These are phyloP conservation scores for Heterochromis multidens DNA, from an alignment of 2,113 vertebrate species.

Conservation along the genomic window DNA sequence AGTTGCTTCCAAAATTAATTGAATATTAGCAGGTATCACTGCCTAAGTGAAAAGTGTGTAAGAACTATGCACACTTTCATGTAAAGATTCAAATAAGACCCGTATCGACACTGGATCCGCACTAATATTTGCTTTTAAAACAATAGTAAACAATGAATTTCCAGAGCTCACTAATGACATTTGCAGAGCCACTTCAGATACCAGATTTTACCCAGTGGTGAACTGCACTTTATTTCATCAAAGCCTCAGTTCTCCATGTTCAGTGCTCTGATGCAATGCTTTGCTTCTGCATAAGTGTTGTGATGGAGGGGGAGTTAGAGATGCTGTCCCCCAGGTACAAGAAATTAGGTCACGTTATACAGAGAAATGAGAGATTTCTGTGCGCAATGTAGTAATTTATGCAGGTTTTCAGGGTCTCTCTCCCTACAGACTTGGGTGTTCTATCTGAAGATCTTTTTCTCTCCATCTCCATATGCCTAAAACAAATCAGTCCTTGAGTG, in stretches of 20 bases:
- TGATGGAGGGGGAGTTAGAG: slow-evolving; percentile 47
- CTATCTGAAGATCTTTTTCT: slow-evolving; percentile 37
- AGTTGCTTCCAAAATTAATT: not conserved
- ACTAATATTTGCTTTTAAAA: not conserved
- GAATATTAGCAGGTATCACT: not conserved
- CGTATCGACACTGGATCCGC: not conserved
- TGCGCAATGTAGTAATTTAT: slow-evolving; percentile 66
- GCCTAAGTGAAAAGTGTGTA: not conserved
- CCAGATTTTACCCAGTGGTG: not conserved
- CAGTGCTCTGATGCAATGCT: slow-evolving; percentile 20
- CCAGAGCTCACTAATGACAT: not conserved
- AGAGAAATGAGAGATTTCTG: slow-evolving; percentile 59
- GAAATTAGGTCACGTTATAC: slow-evolving; percentile 71
- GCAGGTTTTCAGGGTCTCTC: slow-evolving; percentile 62
- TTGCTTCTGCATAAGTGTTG: slow-evolving; percentile 13
- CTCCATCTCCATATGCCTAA: slow-evolving; percentile 23
- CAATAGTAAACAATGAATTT: not conserved
- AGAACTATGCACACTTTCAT: fast-evolving
- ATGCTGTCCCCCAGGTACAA: slow-evolving; percentile 63
- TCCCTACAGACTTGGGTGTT: slow-evolving; percentile 56
- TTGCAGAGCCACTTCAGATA: not conserved
- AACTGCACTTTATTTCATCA: slow-evolving; percentile 36
- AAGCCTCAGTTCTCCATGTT: not conserved
- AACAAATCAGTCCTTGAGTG: slow-evolving; percentile 49
- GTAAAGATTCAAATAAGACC: not conserved